Evolutionary conservation across 2,888 invertebrate genomes (phyloP), one percentile per base, ranked within the genome.

Genomic region (Polyploca ridens): DNA sequence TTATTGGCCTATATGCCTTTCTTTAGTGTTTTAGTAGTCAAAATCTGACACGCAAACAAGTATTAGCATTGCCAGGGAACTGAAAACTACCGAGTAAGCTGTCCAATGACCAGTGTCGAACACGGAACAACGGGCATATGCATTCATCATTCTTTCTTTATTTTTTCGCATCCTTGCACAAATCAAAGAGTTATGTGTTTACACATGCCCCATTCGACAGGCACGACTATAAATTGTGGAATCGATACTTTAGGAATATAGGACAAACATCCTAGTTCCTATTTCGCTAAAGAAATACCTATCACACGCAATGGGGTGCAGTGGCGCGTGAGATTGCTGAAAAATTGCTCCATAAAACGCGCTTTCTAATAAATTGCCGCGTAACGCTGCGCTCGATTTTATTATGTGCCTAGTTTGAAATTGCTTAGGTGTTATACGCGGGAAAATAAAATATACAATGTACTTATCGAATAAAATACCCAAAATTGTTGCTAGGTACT

Each of bases 321-420:
- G 77, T 81, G 85, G 79, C 73, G 82, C 86, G 84, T 75, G 82
- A 79, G 82, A 89, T 89, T 88, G 82, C 79, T 87, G 81, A 88
- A 84, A 84, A 86, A 87, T 86, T 78, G 83, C 78, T 72, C 78
- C 81, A 83, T 85, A 86, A 85, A 85, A 79, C 72, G 75, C 76
- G 78, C 74, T 80, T 81, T 73, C 77, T 81, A 81, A 81, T 79
- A 85, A 82, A 84, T 81, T 83, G 79, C 77, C 73, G 71, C 70
- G 76, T 74, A 76, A 78, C 72, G 74, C 70, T 70, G 78, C 72
- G 74, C 70, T 70, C 77, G 11, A 74, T 75, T 76, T 82, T 81
- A 72, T 70, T 72, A 64, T 59, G 66, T 63, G 41, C 59, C 62
- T 70, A 65, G 63, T 62, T 63, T 63, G 54, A 54, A 54, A 19